Conservation (phyloP, 1,140 invertebrate species). For the Mamestra configurata region DNA sequence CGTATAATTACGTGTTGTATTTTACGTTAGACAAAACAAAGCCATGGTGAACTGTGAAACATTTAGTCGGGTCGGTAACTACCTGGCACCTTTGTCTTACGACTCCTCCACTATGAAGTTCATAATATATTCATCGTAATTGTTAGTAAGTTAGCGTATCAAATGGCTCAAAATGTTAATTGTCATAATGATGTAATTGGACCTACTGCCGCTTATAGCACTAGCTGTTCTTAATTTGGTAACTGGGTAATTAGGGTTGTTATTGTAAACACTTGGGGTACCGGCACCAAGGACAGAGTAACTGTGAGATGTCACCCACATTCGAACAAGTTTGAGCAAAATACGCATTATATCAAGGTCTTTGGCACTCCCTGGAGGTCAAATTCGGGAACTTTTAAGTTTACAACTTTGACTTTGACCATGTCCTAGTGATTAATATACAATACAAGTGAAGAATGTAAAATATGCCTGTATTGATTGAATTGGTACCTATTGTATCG, state of each 20-base stretch:
- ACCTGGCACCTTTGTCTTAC: slow-evolving; percentile 13
- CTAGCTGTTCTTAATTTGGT: slow-evolving; percentile 24
- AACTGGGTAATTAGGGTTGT: slow-evolving; percentile 26
- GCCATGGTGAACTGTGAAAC: not conserved
- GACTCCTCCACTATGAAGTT: not conserved
- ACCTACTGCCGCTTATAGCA: not conserved
- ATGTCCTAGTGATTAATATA: not conserved
- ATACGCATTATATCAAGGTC: not conserved
- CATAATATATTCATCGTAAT: slow-evolving; percentile 25
- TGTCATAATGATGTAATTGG: slow-evolving; percentile 2
- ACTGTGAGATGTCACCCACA: not conserved
- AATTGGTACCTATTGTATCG: too few species aligned
- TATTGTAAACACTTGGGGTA: slow-evolving; percentile 4
- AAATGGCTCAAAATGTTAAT: slow-evolving; percentile 15
- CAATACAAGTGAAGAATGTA: too few species aligned
- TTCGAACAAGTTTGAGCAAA: slow-evolving; percentile 9
- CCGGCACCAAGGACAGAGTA: not conserved
- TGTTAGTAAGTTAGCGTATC: slow-evolving; percentile 16
- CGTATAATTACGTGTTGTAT: slow-evolving; percentile 14
- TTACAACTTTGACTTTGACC: slow-evolving; percentile 24
- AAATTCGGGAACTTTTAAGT: slow-evolving; percentile 12
- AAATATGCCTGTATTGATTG: too few species aligned
- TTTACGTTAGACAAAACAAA: slow-evolving; percentile 5
- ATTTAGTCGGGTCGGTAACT: slow-evolving; percentile 10
- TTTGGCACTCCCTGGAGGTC: slow-evolving; percentile 11